These are phyloP conservation scores for Acronicta alni DNA, from an alignment of 2,888 invertebrate genomes.

Conservation along the genomic window DNA sequence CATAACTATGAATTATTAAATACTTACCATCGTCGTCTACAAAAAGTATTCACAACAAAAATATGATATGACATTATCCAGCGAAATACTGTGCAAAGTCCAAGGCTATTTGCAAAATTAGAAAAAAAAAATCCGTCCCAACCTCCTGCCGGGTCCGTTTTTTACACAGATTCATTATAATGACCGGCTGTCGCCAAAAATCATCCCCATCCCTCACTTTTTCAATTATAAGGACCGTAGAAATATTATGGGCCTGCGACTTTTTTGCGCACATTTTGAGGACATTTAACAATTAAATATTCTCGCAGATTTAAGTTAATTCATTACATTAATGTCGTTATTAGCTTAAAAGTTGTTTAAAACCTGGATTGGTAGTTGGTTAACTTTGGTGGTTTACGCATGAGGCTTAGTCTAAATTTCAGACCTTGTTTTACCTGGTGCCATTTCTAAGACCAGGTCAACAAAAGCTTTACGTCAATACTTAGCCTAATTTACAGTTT, in stretches of 20 bases:
- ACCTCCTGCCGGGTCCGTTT: constrained; percentile 30
- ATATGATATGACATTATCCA: constrained; percentile 20
- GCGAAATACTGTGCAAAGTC: constrained; percentile 16
- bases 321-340: background rate
- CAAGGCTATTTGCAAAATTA: constrained; percentile 43
- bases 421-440: too few relatives aligned
- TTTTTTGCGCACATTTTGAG: constrained; percentile 47
- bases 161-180: constrained; percentile 51
- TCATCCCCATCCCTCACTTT: constrained; percentile 40
- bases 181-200: constrained; percentile 54
- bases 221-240: constrained; percentile 52
- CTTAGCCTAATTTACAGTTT: too few relatives aligned
- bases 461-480: too few relatives aligned
- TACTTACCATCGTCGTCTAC: too few relatives aligned
- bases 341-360: background rate
- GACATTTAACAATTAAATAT: constrained; percentile 40
- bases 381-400: too few relatives aligned
- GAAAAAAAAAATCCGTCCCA: constrained; percentile 35
- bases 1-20: too few relatives aligned
- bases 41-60: constrained; percentile 11
- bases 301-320: constrained; percentile 21
- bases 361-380: too few relatives aligned
- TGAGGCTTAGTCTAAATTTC: too few relatives aligned
- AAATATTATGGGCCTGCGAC: constrained; percentile 34
- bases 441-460: too few relatives aligned